A percentile compares a stretch with the other conserved stretches of the same genome.
phyloP scores from a whole-genome alignment of 2,113 vertebrate species.

The Carlito syrichta region DNA sequence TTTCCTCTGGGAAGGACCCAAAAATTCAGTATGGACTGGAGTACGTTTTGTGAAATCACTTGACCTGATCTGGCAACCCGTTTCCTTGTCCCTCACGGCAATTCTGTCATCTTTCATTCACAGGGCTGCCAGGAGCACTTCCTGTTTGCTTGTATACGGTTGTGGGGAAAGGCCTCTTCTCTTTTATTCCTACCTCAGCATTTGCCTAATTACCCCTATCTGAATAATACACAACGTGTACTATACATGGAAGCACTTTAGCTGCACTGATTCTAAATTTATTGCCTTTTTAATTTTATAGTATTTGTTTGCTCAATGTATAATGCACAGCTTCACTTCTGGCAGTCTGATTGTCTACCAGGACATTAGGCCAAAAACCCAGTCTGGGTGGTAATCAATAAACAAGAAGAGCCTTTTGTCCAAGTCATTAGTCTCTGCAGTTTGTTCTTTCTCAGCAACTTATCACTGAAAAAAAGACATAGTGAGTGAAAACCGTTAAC shows the following conservation, averaged over 20 bases:
- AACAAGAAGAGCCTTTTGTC: not conserved
- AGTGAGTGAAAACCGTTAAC: not conserved
- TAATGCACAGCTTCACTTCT: conserved; percentile 24
- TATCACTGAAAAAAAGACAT: not conserved
- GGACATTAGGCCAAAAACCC: not conserved
- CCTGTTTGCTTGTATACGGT: not conserved
- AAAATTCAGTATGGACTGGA: not conserved
- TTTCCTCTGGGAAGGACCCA: not conserved
- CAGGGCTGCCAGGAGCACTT: rapidly evolving
- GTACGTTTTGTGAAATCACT: not conserved
- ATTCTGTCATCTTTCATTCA: not conserved
- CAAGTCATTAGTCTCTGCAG: not conserved
- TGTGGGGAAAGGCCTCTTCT: not conserved
- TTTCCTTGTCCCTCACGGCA: not conserved
- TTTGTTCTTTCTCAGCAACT: conserved; percentile 12
- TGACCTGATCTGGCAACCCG: not conserved
- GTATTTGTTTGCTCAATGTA: not conserved
- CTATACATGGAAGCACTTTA: conserved; percentile 4
- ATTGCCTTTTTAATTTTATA: conserved; percentile 42
- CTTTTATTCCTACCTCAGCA: not conserved
- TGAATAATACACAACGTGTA: not conserved
- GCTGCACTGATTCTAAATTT: conserved; percentile 45
- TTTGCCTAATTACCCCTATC: not conserved
- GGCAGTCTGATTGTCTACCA: conserved; percentile 18
- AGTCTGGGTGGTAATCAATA: not conserved